Evolutionary conservation across 2,888 invertebrate genomes (phyloP).

Genomic region (Orgyia antiqua): DNA sequence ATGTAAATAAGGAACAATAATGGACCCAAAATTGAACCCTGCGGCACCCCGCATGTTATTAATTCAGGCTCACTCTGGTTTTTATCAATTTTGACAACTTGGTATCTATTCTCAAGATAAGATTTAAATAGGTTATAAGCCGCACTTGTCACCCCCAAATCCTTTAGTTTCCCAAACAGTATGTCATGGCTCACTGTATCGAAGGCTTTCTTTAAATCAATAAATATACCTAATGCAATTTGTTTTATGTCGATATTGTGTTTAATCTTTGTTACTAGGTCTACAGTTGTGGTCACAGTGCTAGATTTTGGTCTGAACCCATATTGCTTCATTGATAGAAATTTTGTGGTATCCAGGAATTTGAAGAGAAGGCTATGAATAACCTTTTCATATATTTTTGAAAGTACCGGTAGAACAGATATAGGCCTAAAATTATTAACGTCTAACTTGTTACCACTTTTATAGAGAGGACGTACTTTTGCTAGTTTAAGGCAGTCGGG

Average conservation of each 20-base stretch:
- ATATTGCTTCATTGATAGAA: neutral
- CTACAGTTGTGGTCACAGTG: neutral
- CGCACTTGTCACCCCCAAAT: neutral
- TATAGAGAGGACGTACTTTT: neutral
- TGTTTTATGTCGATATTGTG: neutral
- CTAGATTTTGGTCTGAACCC: neutral
- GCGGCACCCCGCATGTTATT: neutral
- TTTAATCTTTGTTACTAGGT: neutral
- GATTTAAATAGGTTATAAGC: constrained; percentile 3
- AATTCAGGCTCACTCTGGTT: too few species aligned
- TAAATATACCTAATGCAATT: constrained; percentile 1
- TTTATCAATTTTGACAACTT: neutral
- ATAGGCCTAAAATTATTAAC: neutral
- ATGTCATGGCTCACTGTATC: constrained; percentile 2
- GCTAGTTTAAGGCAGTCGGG: neutral
- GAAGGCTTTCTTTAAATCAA: constrained; percentile 3
- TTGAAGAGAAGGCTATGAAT: neutral
- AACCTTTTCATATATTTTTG: neutral
- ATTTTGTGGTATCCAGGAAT: neutral
- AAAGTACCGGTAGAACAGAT: neutral
- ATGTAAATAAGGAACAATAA: too few species aligned
- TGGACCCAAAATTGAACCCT: neutral
- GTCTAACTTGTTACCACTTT: neutral
- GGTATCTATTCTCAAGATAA: neutral
- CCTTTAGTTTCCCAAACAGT: constrained; percentile 1